Evolutionary conservation across 2,888 invertebrate genomes (phyloP), one percentile per base, ranked within the genome.

Genomic region (Chymomyza amoena): DNA sequence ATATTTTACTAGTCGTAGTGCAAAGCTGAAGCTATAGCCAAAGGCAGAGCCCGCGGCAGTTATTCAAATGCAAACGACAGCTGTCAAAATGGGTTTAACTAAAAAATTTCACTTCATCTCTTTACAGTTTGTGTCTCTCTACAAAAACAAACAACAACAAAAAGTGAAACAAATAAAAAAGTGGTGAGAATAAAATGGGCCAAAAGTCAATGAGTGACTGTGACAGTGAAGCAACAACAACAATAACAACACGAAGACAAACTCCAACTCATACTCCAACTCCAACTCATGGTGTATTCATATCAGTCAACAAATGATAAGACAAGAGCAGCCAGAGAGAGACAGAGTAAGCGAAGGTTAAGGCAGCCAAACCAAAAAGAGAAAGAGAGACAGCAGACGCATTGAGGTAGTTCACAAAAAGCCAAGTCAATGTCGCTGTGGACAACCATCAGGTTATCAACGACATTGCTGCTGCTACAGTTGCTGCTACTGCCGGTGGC

Each of bases 21-120:
- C 39, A 45, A 45, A 52, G 62, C 66, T 66, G 52, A 70, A 67
- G 54, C 54, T 9, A 54, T 9, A 15, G 54, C 54, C 54, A 54
- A 16, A 16, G 54, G 18, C 54, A 57, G 39, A 68, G 86, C 70
- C 72, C 68, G 77, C 72, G 70, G 68, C 88, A 84, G 88, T 84
- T 88, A 88, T 88, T 84, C 85, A 87, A 87, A 88, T 87, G 88
- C 88, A 87, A 83, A 80, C 85, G 88, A 85, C 84, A 85, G 87
- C 85, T 87, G 88, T 87, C 84, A 84, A 80, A 84, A 87, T 73
- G 80, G 74, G 70, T 79, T 80, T 76, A 74, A 63, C 75, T 76
- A 81, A 76, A 76, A 87, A 83, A 83, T 71, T 80, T 70, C 66
- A 78, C 80, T 72, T 75, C 68, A 69, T 76, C 70, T 54, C 54